These are phyloP conservation scores for Clarias batrachus DNA, from an alignment of 2,113 vertebrate species.

Conservation along the genomic window DNA sequence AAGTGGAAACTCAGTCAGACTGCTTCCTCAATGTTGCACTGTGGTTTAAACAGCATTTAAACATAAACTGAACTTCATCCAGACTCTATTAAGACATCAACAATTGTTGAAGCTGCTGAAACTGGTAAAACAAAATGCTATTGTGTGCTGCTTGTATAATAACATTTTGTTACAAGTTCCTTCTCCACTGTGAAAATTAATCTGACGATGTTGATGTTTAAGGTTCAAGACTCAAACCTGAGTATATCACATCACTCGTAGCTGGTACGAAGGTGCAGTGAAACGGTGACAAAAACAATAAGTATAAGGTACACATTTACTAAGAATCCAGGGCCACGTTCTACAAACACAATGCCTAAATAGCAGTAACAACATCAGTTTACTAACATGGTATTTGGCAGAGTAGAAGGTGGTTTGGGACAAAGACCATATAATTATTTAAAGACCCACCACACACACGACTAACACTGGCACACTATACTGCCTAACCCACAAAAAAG, in stretches of 20 bases:
- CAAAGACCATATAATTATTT: background rate
- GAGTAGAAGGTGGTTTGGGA: background rate
- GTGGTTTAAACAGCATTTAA: constrained; percentile 76
- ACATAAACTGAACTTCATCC: constrained; percentile 31
- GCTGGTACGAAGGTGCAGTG: background rate
- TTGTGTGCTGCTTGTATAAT: background rate
- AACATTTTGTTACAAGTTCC: background rate
- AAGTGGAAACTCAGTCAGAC: constrained; percentile 70
- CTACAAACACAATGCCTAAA: background rate
- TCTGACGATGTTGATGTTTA: background rate
- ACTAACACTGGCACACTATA: background rate
- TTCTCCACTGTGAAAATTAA: background rate
- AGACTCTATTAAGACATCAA: background rate
- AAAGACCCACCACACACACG: background rate
- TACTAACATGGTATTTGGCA: background rate
- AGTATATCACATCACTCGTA: background rate
- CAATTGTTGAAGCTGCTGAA: background rate
- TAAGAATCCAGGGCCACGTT: background rate
- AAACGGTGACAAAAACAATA: background rate
- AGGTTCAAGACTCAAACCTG: background rate
- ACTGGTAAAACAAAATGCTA: background rate
- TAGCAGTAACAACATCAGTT: background rate
- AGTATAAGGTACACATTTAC: background rate
- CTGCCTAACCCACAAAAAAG: too few species aligned
- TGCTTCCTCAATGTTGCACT: constrained; percentile 75